A percentile compares a stretch with the other conserved stretches of the same genome.
Conservation (phyloP, 2,888 invertebrate species). For the Drosophila quinaria region DNA sequence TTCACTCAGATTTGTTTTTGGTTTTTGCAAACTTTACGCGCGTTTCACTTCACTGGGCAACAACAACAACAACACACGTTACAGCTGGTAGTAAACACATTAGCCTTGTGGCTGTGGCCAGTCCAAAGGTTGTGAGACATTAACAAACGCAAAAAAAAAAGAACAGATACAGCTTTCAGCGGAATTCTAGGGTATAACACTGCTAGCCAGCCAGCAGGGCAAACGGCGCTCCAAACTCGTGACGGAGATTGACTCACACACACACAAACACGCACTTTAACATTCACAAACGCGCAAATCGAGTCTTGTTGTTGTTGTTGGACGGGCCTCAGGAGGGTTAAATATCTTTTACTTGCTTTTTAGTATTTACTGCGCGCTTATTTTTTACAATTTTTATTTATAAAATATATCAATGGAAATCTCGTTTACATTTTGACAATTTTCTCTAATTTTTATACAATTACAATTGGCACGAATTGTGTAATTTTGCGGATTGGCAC, state of each 20-base stretch:
- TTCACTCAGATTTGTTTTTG: constrained; percentile 37
- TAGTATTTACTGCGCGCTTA: constrained; percentile 7
- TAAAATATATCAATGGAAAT: constrained; percentile 39
- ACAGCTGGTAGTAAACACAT: constrained; percentile 38
- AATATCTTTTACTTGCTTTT: constrained; percentile 26
- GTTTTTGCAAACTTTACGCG: constrained; percentile 29
- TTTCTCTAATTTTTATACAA: constrained; percentile 39
- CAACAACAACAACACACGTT: constrained; percentile 18
- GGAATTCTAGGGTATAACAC: constrained; percentile 51
- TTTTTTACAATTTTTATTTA: constrained; percentile 19
- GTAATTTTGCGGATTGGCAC: constrained; percentile 73
- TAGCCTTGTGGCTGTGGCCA: constrained; percentile 59
- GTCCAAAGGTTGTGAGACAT: constrained; percentile 73
- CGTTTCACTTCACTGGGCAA: constrained; percentile 68
- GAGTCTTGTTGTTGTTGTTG: constrained; percentile 31
- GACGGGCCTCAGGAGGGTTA: constrained; percentile 25
- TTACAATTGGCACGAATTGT: constrained; percentile 73
- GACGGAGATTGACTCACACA: constrained; percentile 56
- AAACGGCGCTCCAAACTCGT: constrained; percentile 73
- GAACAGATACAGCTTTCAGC: constrained; percentile 13
- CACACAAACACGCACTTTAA: constrained; percentile 24
- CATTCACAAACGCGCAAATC: constrained; percentile 41
- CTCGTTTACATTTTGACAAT: constrained; percentile 59
- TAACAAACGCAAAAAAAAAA: constrained; percentile 52
- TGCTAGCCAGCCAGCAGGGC: constrained; percentile 31